Conservation (phyloP, 2,797 vertebrate genomes). For the Ceryle rudis region DNA sequence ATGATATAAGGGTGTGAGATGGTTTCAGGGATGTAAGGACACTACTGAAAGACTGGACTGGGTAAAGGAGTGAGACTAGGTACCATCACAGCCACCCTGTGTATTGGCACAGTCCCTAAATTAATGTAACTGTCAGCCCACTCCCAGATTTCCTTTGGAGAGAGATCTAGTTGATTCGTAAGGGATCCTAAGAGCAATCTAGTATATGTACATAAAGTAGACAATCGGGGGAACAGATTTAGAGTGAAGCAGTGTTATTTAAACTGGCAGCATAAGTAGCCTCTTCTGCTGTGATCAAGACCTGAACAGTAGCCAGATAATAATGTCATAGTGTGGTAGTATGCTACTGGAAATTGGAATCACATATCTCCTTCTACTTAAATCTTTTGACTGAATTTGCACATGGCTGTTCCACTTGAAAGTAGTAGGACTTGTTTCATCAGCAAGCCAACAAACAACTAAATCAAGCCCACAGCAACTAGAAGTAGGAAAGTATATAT, state of each 20-base stretch:
- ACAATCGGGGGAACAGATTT: background rate
- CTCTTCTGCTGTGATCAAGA: background rate
- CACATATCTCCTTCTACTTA: background rate
- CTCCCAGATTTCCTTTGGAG: background rate
- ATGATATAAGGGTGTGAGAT: background rate
- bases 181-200: background rate
- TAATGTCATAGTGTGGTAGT: background rate
- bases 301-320: background rate
- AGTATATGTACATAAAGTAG: rapidly evolving
- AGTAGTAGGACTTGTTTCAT: background rate
- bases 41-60: background rate
- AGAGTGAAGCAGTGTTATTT: background rate
- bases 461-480: background rate
- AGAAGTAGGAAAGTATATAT: background rate
- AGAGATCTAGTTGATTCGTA: background rate
- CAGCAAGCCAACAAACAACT: background rate
- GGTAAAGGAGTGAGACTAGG: background rate
- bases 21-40: background rate
- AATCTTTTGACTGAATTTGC: background rate
- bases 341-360: background rate
- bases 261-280: background rate
- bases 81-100: background rate
- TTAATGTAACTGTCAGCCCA: background rate
- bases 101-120: background rate
- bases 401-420: background rate